Base-by-base conservation (phyloP, 2,888 invertebrate genomes). In the Iselma pallidipennis region DNA sequence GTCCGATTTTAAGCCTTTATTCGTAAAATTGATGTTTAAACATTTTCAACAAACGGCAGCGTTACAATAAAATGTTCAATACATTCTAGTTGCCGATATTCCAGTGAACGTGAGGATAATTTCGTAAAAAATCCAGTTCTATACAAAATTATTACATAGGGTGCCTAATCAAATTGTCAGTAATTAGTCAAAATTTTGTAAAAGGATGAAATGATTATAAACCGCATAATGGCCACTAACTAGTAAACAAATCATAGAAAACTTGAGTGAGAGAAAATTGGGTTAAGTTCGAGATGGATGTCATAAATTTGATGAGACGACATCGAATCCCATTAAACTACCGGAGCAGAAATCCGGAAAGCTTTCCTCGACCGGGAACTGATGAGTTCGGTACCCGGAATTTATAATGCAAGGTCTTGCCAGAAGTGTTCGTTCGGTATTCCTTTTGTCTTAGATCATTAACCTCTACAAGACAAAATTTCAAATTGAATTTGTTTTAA, bases 321-420 rank as follows among this genome's bases (percentile, higher is more conserved):
- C 74, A 74, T 74, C 71, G 73, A 73, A 75, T 74, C 73, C 72
- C 72, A 75, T 76, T 76, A 76, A 76, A 72, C 73, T 71, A 75
- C 70, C 72, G 72, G 73, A 74, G 75, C 74, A 73, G 75, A 75
- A 74, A 75, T 75, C 74, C 74, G 73, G 71, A 71, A 74, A 71
- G 73, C 72, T 72, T 73, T 73, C 70, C 66, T 69, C 72, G 70
- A 67, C 69, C 70, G 67, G 57, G 65, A 70, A 70, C 73, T 75
- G 76, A 76, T 76, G 76, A 74, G 75, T 74, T 76, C 71, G 73
- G 74, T 65, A 61, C 69, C 65, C 70, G 70, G 76, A 77, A 77
- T 77, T 75, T 77, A 76, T 77, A 77, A 76, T 77, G 76, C 75
- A 74, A n/a, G 74, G 70, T 74, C 70, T 71, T 74, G 73, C 66